Conservation (phyloP, 1,140 invertebrate genomes). For the Eriocheir sinensis region DNA sequence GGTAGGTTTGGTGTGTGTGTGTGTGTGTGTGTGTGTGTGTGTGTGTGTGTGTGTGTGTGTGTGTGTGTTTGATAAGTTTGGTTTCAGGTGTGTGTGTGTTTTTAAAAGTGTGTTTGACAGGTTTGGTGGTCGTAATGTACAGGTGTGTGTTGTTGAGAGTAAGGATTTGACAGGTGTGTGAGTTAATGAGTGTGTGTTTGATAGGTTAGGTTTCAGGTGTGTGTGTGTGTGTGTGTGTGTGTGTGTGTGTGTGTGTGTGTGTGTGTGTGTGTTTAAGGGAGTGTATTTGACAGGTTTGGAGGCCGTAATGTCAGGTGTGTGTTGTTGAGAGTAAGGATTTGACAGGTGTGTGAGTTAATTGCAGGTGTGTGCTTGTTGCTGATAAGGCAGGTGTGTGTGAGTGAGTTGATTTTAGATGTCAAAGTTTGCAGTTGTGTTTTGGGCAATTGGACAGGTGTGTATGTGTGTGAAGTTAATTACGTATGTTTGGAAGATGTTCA, state of each 20-base stretch:
- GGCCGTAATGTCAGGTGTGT: too few relatives aligned
- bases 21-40: slow-evolving; percentile 8
- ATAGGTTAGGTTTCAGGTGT: not conserved
- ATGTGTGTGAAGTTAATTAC: not conserved
- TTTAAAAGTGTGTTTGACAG: too few relatives aligned
- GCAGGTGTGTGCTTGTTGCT: not conserved
- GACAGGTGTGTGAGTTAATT: not conserved
- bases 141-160: not conserved
- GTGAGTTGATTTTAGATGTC: too few relatives aligned
- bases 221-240: too few relatives aligned
- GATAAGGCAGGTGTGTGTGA: not conserved
- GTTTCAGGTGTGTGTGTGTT: not conserved
- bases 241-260: too few relatives aligned
- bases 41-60: not conserved
- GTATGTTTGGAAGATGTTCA: not conserved
- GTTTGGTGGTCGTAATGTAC: too few relatives aligned
- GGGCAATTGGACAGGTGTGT: not conserved
- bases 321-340: not conserved
- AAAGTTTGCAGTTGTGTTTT: not conserved
- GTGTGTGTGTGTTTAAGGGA: too few relatives aligned
- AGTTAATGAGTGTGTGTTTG: not conserved
- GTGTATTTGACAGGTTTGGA: too few relatives aligned
- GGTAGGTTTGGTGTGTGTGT: too few relatives aligned
- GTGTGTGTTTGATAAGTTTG: not conserved
- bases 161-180: not conserved